Base-by-base conservation (phyloP, 2,113 vertebrate species). In the Montifringilla adamsi region DNA sequence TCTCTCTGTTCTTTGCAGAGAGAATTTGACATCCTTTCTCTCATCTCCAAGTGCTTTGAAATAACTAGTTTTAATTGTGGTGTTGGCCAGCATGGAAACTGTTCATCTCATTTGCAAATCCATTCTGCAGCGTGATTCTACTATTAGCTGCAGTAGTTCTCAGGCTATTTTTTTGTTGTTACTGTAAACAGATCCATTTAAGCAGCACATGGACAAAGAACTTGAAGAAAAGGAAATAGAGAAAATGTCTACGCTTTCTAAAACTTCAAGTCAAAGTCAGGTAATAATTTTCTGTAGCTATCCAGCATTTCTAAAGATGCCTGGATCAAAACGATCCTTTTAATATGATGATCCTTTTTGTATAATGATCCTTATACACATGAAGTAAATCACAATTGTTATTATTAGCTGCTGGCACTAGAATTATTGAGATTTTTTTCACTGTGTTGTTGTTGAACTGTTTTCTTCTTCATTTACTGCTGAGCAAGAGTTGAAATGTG, bases 201-300 rank as follows among this genome's bases (percentile, higher is more conserved):
- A 97, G 26, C 98, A 98, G 52, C 99, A 99, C 91, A 95, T 98
- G 93, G 95, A 97, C 86, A 98, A 95, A 63, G 98, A 99, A 87
- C 96, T 99, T 24, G 97, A 97, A 82, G 99, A 99, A 82, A 98
- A 98, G 41, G 98, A 99, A 56, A 94, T 99, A 89, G 95, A 98
- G 77, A 98, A 95, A 53, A 96, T 99, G 23, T 95, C 97, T 67
- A 90, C 96, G 0, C 96, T 97, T 84, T 91, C 87, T 89, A 99
- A 97, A 97, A 90, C 92, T 66, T 98, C 98, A 82, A 95, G 94
- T 50, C 98, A 98, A 82, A 91, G 98, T 73, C 98, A 98, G 98
- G 99, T 99, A 97, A 97, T 59, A 60, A 41, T 84, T 39, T 58
- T 69, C 31, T 43, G 5, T 46, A 47, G 62, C 26, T 11, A 31